Conservation (phyloP, 2,113 vertebrate genomes). For the Onychorhynchus coronatus region DNA sequence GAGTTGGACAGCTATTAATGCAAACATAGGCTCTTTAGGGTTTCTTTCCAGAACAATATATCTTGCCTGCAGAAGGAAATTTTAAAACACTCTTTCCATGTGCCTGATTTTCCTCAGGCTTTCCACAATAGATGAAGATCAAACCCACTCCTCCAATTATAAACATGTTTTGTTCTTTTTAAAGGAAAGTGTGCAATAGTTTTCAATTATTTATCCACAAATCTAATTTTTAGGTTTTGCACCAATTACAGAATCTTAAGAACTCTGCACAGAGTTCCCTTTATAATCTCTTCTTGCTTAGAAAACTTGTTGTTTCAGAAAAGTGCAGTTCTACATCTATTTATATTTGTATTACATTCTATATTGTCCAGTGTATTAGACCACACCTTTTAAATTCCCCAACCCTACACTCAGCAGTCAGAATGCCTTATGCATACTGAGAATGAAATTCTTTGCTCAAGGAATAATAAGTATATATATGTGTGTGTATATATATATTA, state of each 20-base stretch:
- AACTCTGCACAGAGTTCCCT: conserved; percentile 10
- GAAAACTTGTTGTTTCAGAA: conserved; percentile 16
- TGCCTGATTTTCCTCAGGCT: not conserved
- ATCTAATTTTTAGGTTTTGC: conserved; percentile 4
- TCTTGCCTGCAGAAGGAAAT: not conserved
- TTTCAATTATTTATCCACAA: conserved; percentile 12
- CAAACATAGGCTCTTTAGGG: not conserved
- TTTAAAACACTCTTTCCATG: not conserved
- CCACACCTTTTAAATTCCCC: conserved; percentile 5
- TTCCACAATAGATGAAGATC: not conserved
- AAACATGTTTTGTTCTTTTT: not conserved
- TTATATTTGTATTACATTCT: conserved; percentile 38
- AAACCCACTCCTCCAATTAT: not conserved
- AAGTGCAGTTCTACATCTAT: conserved; percentile 28
- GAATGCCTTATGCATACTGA: not conserved
- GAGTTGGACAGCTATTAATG: not conserved
- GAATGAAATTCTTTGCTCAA: not conserved
- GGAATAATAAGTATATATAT: not conserved
- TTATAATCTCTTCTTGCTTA: conserved; percentile 21
- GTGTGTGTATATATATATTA: no score
- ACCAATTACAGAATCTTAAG: conserved; percentile 18
- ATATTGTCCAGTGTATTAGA: conserved; percentile 3
- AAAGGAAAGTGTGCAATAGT: not conserved
- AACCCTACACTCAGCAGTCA: not conserved
- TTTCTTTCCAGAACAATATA: not conserved